phyloP scores from a whole-genome alignment of 1,140 invertebrate genomes.

The Drosophila auraria region DNA sequence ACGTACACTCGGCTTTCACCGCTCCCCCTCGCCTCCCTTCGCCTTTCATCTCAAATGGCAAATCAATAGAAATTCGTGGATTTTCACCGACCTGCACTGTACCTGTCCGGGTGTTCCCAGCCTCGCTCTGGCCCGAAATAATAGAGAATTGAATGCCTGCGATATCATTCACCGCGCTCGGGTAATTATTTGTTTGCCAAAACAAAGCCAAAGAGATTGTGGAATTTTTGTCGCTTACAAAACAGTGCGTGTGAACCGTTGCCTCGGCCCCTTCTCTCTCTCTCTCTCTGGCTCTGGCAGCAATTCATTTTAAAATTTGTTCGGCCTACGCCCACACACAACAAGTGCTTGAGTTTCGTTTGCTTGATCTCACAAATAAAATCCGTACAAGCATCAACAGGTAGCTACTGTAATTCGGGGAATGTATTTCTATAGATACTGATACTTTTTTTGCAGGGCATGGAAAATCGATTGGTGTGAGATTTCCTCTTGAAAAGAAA shows the following conservation, averaged over 20 bases:
- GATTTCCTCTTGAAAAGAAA: not conserved
- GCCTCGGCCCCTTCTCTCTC: not conserved
- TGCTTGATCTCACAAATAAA: not conserved
- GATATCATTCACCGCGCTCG: constrained; percentile 39
- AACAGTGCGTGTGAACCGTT: constrained; percentile 62
- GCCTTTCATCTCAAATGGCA: constrained; percentile 26
- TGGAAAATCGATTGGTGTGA: constrained; percentile 22
- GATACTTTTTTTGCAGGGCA: constrained; percentile 22
- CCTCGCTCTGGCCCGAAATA: constrained; percentile 5
- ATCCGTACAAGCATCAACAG: constrained; percentile 29
- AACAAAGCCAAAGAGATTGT: constrained; percentile 45
- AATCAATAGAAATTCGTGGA: constrained; percentile 48
- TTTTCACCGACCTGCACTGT: constrained; percentile 30
- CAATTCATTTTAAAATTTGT: constrained; percentile 58
- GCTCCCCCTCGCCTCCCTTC: constrained; percentile 35
- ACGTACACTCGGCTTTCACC: constrained; percentile 40
- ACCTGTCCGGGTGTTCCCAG: constrained; percentile 45
- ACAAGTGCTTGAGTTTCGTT: constrained; percentile 53
- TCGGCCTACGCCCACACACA: constrained; percentile 73
- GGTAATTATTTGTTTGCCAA: constrained; percentile 53
- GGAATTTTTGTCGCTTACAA: constrained; percentile 54
- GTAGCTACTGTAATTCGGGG: constrained; percentile 47
- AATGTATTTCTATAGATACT: constrained; percentile 28
- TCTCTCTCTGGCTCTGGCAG: constrained; percentile 4
- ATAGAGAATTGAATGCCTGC: constrained; percentile 34